Evolutionary conservation across 2,888 invertebrate genomes (phyloP).

Genomic region (Brenthis hecate): DNA sequence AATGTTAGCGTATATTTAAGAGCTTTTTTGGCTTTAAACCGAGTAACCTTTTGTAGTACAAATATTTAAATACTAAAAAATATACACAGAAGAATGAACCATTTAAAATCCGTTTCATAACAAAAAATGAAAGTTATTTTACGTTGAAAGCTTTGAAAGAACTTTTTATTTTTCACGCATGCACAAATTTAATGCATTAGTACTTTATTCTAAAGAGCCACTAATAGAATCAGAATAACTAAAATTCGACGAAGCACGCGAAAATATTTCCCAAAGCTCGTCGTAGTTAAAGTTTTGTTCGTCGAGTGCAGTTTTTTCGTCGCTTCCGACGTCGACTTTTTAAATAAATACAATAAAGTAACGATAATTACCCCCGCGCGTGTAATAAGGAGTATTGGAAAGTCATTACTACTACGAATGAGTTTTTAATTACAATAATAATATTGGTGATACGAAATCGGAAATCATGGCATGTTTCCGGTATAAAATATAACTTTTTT

Average conservation of each 20-base stretch:
- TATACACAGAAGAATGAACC: neutral
- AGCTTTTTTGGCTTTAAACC: too few relatives aligned
- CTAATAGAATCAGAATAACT: neutral
- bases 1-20: too few relatives aligned
- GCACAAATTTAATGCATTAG: slow-evolving; percentile 10
- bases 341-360: slow-evolving; percentile 16
- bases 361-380: slow-evolving; percentile 18
- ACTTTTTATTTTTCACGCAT: slow-evolving; percentile 2
- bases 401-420: slow-evolving; percentile 25
- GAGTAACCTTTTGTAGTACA: neutral
- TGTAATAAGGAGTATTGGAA: slow-evolving; percentile 28
- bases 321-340: slow-evolving; percentile 12
- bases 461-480: neutral
- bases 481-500: too few relatives aligned
- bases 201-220: slow-evolving; percentile 8
- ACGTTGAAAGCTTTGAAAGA: slow-evolving; percentile 1
- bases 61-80: neutral
- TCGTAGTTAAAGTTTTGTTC: slow-evolving; percentile 6
- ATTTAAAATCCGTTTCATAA: slow-evolving; percentile 3
- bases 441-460: slow-evolving; percentile 3
- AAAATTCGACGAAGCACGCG: neutral
- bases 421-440: slow-evolving; percentile 26
- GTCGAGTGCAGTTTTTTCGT: slow-evolving; percentile 2
- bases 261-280: slow-evolving; percentile 4
- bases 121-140: slow-evolving; percentile 10